Conservation (phyloP, 2,113 vertebrate species). For the Nycticorax nycticorax region DNA sequence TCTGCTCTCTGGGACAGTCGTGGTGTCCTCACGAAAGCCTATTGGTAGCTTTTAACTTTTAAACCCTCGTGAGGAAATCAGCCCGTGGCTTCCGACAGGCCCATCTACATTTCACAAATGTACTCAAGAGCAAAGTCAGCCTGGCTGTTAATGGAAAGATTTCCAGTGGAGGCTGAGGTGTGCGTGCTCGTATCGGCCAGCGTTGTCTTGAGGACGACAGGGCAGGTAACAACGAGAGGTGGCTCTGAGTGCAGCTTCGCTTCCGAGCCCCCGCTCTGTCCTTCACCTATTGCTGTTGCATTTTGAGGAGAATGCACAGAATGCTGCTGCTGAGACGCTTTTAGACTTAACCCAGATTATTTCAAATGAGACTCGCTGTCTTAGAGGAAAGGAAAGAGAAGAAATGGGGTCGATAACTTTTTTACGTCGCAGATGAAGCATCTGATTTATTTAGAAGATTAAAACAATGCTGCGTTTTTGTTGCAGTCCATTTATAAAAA, state of each 20-base stretch:
- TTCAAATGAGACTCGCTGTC: fast-evolving
- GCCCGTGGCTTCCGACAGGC: background rate
- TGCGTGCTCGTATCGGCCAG: background rate
- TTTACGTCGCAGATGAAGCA: background rate
- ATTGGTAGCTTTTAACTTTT: background rate
- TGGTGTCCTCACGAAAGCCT: background rate
- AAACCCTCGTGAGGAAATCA: background rate
- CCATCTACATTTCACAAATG: slow-evolving; percentile 11
- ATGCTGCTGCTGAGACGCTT: background rate
- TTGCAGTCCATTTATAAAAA: background rate
- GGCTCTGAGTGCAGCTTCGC: background rate
- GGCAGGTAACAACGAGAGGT: fast-evolving
- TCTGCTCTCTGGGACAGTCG: background rate
- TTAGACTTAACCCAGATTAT: background rate
- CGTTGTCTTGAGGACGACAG: background rate
- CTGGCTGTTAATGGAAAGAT: background rate
- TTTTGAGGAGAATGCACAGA: background rate
- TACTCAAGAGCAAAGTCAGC: background rate
- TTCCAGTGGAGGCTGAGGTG: background rate
- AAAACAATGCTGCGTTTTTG: background rate
- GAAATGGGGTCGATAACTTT: background rate
- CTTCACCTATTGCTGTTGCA: fast-evolving
- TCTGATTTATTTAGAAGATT: background rate
- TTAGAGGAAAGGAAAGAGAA: background rate
- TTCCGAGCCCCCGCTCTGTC: background rate